phyloP scores from a whole-genome alignment of 2,113 vertebrate species.

The Helogale parvula region DNA sequence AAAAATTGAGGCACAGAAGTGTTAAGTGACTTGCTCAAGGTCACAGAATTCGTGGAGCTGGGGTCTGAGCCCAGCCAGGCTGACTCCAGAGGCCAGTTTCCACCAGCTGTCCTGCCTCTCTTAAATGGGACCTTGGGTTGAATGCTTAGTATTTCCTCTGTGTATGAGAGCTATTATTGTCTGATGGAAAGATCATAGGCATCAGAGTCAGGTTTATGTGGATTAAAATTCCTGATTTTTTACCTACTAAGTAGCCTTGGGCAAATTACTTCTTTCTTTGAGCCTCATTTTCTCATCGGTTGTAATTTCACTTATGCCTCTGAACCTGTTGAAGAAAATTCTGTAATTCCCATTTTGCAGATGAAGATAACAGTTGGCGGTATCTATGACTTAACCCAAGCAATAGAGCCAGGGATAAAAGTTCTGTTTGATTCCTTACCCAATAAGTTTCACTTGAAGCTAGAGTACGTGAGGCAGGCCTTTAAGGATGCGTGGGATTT shows the following conservation, averaged over 20 bases:
- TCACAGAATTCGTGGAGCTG: background rate
- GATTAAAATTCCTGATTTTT: conserved; percentile 1
- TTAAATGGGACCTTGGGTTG: background rate
- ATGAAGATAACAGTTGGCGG: background rate
- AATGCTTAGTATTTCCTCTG: background rate
- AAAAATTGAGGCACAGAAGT: background rate
- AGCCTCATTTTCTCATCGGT: background rate
- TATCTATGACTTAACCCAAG: background rate
- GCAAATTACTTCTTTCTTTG: background rate
- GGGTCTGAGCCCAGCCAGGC: background rate
- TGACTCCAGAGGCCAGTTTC: background rate
- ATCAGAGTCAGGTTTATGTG: background rate
- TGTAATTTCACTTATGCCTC: background rate
- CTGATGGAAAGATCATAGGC: background rate
- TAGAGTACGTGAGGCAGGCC: background rate
- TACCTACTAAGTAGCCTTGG: background rate
- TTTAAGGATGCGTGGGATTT: background rate
- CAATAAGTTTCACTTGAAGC: background rate
- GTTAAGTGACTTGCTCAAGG: background rate
- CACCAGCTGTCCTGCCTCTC: background rate
- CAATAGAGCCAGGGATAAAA: background rate
- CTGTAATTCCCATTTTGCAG: background rate
- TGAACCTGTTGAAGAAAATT: background rate
- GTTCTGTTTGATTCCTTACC: background rate
- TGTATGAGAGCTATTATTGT: background rate